Percentiles rank a stretch among this genome's conserved stretches.
Conservation (phyloP, 2,113 vertebrate genomes). For the Raja brachyura region DNA sequence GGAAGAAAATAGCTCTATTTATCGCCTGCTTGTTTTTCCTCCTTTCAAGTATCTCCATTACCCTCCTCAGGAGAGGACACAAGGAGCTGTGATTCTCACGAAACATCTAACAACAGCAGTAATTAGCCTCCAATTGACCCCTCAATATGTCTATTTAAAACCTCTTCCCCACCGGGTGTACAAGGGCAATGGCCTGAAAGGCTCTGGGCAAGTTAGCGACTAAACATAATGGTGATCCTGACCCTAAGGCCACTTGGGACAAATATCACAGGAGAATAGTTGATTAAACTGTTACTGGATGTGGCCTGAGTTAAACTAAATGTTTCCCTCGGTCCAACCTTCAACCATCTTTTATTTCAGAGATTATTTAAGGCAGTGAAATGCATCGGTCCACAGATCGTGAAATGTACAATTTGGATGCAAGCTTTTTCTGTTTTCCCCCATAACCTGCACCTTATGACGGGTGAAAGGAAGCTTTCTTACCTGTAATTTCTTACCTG, state of each 20-base stretch:
- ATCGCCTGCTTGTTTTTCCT: not conserved
- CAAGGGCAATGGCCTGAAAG: not conserved
- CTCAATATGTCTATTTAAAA: not conserved
- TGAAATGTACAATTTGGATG: too few relatives aligned
- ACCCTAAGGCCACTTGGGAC: not conserved
- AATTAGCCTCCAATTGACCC: conserved; percentile 20
- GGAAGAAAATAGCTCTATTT: not conserved
- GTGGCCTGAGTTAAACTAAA: not conserved
- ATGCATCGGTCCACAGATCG: too few relatives aligned
- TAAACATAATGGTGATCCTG: not conserved
- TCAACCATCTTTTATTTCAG: too few relatives aligned
- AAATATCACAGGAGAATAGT: not conserved
- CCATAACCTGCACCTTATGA: too few relatives aligned
- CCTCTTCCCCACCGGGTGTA: not conserved
- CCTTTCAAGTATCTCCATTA: not conserved
- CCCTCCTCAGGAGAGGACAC: not conserved
- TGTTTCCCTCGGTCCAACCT: too few relatives aligned
- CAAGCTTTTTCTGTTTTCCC: too few relatives aligned
- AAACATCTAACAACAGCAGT: not conserved
- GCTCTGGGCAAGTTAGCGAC: not conserved
- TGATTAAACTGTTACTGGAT: not conserved
- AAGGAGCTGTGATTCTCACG: not conserved
- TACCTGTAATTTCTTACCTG: too few relatives aligned
- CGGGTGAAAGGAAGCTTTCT: too few relatives aligned
- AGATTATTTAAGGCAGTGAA: too few relatives aligned